Evolutionary conservation across 2,888 invertebrate genomes (phyloP).

Genomic region (Parelbella ahira): DNA sequence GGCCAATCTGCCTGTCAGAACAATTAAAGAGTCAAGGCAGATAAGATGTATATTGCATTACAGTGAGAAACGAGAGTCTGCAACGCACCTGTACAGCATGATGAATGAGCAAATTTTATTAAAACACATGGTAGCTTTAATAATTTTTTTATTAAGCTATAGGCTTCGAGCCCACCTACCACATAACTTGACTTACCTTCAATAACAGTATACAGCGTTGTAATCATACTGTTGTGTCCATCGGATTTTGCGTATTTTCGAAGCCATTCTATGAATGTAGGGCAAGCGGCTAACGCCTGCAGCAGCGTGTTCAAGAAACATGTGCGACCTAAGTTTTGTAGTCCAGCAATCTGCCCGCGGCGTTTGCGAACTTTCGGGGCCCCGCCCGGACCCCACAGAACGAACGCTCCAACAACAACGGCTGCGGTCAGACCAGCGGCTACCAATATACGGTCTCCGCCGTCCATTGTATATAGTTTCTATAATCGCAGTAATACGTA

Average conservation of each 20-base stretch:
- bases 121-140: too few species aligned
- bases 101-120: too few species aligned
- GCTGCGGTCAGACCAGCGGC: constrained; percentile 90
- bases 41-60: too few species aligned
- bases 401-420: constrained; percentile 90
- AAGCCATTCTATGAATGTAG: constrained; percentile 91
- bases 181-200: too few species aligned
- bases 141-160: too few species aligned
- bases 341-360: constrained; percentile 89
- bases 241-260: constrained; percentile 81
- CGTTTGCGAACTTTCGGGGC: constrained; percentile 82
- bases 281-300: constrained; percentile 94
- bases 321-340: constrained; percentile 94
- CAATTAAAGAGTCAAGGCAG: too few species aligned
- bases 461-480: constrained; percentile 76
- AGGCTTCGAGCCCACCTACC: too few species aligned
- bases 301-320: constrained; percentile 96
- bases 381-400: constrained; percentile 89
- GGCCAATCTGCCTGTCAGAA: too few species aligned
- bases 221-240: constrained; percentile 86
- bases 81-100: too few species aligned
- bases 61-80: too few species aligned
- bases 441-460: constrained; percentile 88
- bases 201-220: constrained; percentile 86
- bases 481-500: constrained; percentile 1